phyloP scores from a whole-genome alignment of 2,888 invertebrate species.

The Aspidiotus destructor region DNA sequence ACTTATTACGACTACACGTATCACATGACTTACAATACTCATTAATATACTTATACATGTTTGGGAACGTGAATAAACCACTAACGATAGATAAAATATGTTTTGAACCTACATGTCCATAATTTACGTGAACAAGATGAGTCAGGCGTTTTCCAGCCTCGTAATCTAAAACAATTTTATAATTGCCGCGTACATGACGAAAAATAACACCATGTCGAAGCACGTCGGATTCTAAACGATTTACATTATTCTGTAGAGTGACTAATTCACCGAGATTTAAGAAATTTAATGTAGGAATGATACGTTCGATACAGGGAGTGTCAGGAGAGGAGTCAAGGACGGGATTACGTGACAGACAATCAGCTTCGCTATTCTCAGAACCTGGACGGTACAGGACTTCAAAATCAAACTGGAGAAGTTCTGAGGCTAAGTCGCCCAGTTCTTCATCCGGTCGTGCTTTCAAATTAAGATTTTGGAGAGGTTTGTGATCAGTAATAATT shows the following conservation, averaged over 20 bases:
- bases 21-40: neutral
- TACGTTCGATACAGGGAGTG: neutral
- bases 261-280: neutral
- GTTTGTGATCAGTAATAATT: slow-evolving; percentile 34
- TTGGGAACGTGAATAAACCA: neutral
- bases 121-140: neutral
- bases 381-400: slow-evolving; percentile 18
- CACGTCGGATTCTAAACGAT: neutral
- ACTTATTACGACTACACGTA: neutral
- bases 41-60: slow-evolving; percentile 1
- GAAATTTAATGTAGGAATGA: slow-evolving; percentile 3
- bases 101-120: neutral
- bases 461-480: slow-evolving; percentile 35
- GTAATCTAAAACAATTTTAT: neutral
- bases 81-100: neutral
- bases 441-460: slow-evolving; percentile 36
- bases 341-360: neutral
- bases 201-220: slow-evolving; percentile 1
- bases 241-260: neutral
- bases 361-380: slow-evolving; percentile 1
- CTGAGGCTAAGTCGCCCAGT: slow-evolving; percentile 36
- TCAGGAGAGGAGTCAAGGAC: neutral
- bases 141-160: neutral
- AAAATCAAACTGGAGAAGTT: slow-evolving; percentile 37
- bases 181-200: neutral